These are phyloP conservation scores for Corythucha ciliata DNA, from an alignment of 2,888 invertebrate genomes.

Conservation along the genomic window DNA sequence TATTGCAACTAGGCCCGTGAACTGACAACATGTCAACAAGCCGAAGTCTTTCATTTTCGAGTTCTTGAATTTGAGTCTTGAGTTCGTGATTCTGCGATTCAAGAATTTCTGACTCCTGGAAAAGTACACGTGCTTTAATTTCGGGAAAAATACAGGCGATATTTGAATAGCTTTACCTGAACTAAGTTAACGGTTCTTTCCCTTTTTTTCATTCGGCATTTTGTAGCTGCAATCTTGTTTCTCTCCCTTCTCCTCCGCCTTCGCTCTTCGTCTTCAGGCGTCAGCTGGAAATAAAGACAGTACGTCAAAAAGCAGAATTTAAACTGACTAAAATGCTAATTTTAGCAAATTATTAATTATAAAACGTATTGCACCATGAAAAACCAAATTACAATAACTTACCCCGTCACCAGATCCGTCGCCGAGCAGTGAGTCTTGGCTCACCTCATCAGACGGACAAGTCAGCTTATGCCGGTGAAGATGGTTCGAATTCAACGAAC, in stretches of 20 bases:
- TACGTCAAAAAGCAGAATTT: not conserved
- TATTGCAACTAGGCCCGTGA: constrained; percentile 54
- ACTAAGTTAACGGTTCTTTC: constrained; percentile 78
- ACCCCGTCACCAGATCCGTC: constrained; percentile 27
- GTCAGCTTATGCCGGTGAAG: too few relatives aligned
- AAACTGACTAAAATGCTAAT: not conserved
- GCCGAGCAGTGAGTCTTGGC: constrained; percentile 22
- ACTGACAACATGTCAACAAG: constrained; percentile 68
- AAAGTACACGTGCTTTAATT: too few relatives aligned
- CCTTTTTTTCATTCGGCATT: constrained; percentile 87
- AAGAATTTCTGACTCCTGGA: constrained; percentile 68
- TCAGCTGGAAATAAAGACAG: constrained; percentile 52
- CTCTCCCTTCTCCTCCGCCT: constrained; percentile 75
- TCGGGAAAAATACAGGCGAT: too few relatives aligned
- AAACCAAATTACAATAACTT: constrained; percentile 7
- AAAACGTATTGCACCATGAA: not conserved
- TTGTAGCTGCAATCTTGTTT: constrained; percentile 90
- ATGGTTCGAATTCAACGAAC: not conserved
- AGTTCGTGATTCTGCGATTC: constrained; percentile 77
- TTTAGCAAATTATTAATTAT: not conserved
- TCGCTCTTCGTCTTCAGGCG: constrained; percentile 85
- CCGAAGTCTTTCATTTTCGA: constrained; percentile 68
- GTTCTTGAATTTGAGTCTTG: constrained; percentile 70
- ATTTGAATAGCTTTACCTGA: constrained; percentile 43
- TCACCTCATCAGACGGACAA: constrained; percentile 24